Evolutionary conservation across 2,113 vertebrate genomes (phyloP).

Genomic region (Seriola dumerili): DNA sequence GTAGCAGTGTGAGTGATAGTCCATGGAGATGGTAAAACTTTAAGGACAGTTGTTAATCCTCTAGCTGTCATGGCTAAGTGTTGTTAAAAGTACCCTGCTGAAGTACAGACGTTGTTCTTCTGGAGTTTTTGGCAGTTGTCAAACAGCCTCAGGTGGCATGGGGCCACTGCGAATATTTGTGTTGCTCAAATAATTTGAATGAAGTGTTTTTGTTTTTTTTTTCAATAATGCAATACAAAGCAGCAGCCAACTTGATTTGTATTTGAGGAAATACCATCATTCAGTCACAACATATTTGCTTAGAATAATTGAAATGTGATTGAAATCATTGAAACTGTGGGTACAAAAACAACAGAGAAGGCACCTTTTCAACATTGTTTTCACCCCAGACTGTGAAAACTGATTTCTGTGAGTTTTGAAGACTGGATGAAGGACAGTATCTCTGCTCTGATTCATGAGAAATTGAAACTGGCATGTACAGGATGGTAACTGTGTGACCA

Average conservation of each 20-base stretch:
- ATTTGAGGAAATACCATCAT: neutral
- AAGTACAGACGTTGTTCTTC: too few species aligned
- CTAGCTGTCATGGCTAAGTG: neutral
- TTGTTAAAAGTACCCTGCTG: too few species aligned
- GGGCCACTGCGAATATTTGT: neutral
- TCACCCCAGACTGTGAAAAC: neutral
- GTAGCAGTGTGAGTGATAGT: too few species aligned
- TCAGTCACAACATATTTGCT: neutral
- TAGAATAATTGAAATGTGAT: neutral
- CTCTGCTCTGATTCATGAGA: conserved; percentile 18
- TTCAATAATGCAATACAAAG: neutral
- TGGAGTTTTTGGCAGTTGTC: neutral
- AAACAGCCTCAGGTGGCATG: neutral
- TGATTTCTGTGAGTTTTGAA: neutral
- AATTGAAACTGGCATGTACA: conserved; percentile 35
- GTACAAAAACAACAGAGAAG: neutral
- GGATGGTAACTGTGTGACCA: conserved; percentile 40
- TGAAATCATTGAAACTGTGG: neutral
- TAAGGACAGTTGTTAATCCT: neutral
- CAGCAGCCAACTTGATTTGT: neutral
- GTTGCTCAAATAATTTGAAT: neutral
- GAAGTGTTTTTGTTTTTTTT: neutral
- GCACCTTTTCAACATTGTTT: neutral
- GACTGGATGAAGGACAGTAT: neutral
- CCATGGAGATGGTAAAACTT: neutral